Conservation (phyloP, 2,888 invertebrate genomes). For the Nowickia ferox region DNA sequence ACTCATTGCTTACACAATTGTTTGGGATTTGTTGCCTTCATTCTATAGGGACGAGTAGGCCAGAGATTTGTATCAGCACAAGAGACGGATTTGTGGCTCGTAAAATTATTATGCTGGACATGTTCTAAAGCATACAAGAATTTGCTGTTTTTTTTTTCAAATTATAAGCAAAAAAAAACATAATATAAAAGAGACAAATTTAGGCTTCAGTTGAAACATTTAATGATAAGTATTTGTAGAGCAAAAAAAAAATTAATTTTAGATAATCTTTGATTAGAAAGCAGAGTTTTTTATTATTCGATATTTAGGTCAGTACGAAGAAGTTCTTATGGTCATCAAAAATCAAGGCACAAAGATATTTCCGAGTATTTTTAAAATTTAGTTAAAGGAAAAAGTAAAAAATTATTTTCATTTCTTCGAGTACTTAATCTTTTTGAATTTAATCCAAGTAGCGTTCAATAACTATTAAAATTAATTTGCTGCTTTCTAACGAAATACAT, state of each 20-base stretch:
- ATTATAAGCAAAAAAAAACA: no score
- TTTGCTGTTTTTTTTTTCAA: neutral
- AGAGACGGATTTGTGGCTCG: conserved; percentile 38
- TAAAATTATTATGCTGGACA: conserved; percentile 33
- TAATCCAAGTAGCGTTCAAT: no score
- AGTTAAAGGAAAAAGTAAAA: no score
- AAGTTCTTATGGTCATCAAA: neutral
- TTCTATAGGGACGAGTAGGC: neutral
- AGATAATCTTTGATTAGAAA: neutral
- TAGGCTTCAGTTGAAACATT: neutral
- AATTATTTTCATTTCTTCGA: no score
- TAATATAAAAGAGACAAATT: no score
- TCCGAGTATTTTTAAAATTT: no score
- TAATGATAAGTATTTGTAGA: neutral
- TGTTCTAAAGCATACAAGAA: neutral
- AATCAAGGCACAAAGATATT: no score
- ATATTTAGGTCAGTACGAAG: neutral
- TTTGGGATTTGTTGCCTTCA: neutral
- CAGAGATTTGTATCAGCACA: conserved; percentile 4
- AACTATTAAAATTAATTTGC: no score
- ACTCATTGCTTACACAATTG: neutral
- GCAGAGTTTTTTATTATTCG: neutral
- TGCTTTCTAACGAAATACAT: no score
- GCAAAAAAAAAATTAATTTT: neutral
- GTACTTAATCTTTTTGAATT: no score